Conservation (phyloP, 2,797 vertebrate species). For the Molothrus ater region DNA sequence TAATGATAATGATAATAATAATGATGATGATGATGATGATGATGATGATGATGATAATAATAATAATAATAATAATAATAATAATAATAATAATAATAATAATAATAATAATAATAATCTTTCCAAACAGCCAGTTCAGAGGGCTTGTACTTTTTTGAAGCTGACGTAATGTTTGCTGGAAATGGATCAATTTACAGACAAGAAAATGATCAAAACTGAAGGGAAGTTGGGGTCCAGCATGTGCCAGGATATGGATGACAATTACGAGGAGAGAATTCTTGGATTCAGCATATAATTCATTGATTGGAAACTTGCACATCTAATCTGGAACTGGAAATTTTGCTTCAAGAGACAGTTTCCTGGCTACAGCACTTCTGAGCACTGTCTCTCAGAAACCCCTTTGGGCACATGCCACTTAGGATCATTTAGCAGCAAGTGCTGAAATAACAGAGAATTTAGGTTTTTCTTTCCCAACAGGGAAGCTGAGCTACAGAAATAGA, state of each 20-base stretch:
- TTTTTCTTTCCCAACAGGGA: conserved; percentile 7
- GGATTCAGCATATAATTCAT: neutral
- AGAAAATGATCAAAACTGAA: neutral
- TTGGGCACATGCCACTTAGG: neutral
- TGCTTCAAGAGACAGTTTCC: neutral
- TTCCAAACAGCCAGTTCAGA: neutral
- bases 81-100: neutral
- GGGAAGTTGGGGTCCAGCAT: too few relatives aligned
- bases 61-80: neutral
- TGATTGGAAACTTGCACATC: neutral
- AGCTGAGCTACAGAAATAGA: conserved; percentile 32
- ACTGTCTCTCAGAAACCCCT: neutral
- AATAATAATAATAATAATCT: too few relatives aligned
- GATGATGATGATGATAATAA: neutral
- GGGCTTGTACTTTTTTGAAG: neutral
- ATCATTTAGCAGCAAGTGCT: neutral
- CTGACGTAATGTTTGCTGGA: neutral
- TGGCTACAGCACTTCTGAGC: neutral
- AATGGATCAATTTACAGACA: neutral
- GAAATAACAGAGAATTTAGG: neutral
- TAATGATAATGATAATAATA: neutral
- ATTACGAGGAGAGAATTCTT: neutral
- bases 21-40: too few relatives aligned
- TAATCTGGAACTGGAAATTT: neutral
- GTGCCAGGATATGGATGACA: neutral